Percentiles rank a stretch among this genome's conserved stretches.
Conservation (phyloP, 2,888 invertebrate species). For the Aplocera efformata region DNA sequence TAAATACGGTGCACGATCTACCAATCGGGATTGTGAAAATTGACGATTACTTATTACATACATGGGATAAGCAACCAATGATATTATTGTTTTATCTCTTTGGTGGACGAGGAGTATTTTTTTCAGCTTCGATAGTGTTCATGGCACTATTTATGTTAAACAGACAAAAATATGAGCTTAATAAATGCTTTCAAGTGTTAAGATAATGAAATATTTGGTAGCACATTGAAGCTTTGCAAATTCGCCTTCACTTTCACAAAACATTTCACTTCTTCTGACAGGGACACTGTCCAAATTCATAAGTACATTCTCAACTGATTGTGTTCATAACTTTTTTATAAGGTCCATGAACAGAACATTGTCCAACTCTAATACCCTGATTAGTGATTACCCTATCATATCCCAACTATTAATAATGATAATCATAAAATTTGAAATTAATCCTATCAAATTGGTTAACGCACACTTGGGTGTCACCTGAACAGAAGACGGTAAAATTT, state of each 20-base stretch:
- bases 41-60: no score
- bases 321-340: background rate
- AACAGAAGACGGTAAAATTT: slow-evolving; percentile 78
- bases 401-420: slow-evolving; percentile 17
- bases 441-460: slow-evolving; percentile 64
- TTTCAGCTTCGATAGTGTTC: no score
- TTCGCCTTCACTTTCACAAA: slow-evolving; percentile 16
- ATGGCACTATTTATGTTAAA: no score
- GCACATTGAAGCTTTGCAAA: slow-evolving; percentile 13
- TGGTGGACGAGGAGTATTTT: no score
- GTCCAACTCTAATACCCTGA: slow-evolving; percentile 16
- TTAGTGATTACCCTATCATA: slow-evolving; percentile 17
- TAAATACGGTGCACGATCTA: no score
- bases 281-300: slow-evolving; percentile 33
- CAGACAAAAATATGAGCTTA: no score
- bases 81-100: no score
- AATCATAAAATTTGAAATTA: slow-evolving; percentile 42
- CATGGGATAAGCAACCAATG: no score
- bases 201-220: background rate
- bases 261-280: slow-evolving; percentile 41
- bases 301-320: slow-evolving; percentile 37
- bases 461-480: slow-evolving; percentile 71
- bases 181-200: background rate
- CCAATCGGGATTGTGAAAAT: no score
- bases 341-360: slow-evolving; percentile 1